Percentiles rank a stretch among this genome's conserved stretches.
Conservation (phyloP, 2,888 invertebrate genomes). For the Melangyna quadrimaculata region DNA sequence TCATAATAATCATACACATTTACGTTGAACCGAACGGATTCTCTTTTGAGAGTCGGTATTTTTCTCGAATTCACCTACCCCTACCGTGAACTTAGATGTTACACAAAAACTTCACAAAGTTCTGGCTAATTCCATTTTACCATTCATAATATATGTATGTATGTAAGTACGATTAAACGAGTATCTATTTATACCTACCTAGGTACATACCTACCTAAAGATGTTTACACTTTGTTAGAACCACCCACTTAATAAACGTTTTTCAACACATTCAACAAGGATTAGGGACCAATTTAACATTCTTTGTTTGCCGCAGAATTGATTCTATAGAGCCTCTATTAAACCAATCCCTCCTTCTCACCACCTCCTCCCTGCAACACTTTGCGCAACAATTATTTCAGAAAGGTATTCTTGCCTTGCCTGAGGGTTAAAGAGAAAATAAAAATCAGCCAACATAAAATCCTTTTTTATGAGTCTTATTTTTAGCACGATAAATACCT, state of each 20-base stretch:
- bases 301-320: conserved; percentile 12
- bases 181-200: too few species aligned
- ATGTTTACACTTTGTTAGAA: neutral
- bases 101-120: neutral
- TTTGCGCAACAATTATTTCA: conserved; percentile 2
- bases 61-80: too few species aligned
- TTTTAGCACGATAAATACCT: neutral
- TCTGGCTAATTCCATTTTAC: neutral
- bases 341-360: neutral
- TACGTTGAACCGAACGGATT: too few species aligned
- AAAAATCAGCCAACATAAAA: neutral
- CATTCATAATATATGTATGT: neutral
- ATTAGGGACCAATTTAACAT: conserved; percentile 1
- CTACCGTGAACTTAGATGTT: too few species aligned
- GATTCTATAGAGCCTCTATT: neutral
- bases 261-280: neutral
- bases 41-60: too few species aligned
- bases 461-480: neutral
- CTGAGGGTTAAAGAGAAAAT: neutral
- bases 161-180: too few species aligned
- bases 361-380: neutral
- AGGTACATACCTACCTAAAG: too few species aligned
- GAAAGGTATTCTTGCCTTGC: neutral
- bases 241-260: neutral
- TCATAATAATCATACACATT: too few species aligned